Conservation (phyloP, 53 echinoderm and acorn worm species). For the Paracentrotus lividus region DNA sequence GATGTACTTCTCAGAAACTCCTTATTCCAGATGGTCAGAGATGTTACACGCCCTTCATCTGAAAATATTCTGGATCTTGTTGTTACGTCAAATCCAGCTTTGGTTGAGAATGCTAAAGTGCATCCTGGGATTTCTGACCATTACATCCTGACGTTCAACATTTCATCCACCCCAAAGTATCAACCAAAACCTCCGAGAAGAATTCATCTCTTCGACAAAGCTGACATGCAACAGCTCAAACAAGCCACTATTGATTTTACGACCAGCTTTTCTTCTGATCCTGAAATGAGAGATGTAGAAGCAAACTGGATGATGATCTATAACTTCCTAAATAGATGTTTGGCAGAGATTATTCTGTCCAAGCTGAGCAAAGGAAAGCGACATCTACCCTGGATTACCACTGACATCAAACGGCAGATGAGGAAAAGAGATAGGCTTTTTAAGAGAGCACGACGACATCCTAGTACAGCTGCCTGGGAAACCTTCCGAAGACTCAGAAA, state of each 20-base stretch:
- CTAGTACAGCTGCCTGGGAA: slow-evolving; percentile 16
- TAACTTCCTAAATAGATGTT: background rate
- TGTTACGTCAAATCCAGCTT: background rate
- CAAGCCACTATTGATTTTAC: background rate
- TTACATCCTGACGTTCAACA: background rate
- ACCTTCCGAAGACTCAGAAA: background rate
- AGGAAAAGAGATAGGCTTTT: slow-evolving; percentile 47
- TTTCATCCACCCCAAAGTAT: background rate
- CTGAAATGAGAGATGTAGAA: slow-evolving; percentile 24
- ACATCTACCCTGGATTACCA: slow-evolving; percentile 56
- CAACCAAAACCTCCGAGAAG: slow-evolving; percentile 9
- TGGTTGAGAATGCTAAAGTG: background rate
- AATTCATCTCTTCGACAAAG: background rate
- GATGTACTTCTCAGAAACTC: slow-evolving; percentile 38
- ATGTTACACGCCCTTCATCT: slow-evolving; percentile 35
- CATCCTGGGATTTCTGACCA: slow-evolving; percentile 7
- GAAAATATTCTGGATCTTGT: slow-evolving; percentile 7
- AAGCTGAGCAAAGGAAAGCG: slow-evolving; percentile 37
- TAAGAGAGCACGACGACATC: slow-evolving; percentile 31
- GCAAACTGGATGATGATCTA: slow-evolving; percentile 23
- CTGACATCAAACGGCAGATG: slow-evolving; percentile 46
- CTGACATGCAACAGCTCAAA: slow-evolving; percentile 10
- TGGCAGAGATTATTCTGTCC: background rate
- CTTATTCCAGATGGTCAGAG: slow-evolving; percentile 27
- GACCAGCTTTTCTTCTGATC: background rate